Conservation (phyloP, 2,797 vertebrate species). For the Lepus townsendii region DNA sequence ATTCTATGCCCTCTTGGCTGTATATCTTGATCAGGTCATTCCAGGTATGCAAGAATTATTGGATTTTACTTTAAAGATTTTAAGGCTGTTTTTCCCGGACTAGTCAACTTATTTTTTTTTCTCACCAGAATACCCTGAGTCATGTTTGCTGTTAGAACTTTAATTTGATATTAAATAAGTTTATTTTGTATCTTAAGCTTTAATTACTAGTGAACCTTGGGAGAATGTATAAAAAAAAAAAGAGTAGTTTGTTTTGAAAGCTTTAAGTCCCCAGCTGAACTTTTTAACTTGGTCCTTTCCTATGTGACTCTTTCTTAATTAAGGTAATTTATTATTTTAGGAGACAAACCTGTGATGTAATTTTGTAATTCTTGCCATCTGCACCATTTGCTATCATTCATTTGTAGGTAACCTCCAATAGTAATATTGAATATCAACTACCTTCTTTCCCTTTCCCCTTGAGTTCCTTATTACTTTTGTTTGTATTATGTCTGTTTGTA, state of each 20-base stretch:
- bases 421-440: neutral
- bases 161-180: neutral
- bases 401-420: neutral
- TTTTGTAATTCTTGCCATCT: neutral
- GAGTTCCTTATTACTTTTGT: conserved; percentile 18
- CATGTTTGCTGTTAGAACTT: neutral
- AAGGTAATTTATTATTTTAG: neutral
- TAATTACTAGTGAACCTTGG: neutral
- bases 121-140: neutral
- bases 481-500: neutral
- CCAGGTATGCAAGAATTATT: conserved; percentile 90
- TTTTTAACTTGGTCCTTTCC: neutral
- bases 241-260: conserved; percentile 59
- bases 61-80: conserved; percentile 57
- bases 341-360: neutral
- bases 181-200: neutral
- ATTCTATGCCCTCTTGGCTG: conserved; percentile 94
- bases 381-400: neutral
- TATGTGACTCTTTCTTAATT: neutral
- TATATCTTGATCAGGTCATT: conserved; percentile 97
- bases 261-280: neutral
- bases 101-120: neutral
- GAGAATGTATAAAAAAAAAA: neutral
- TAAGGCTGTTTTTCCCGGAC: neutral
- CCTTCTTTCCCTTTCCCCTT: neutral